phyloP scores from a whole-genome alignment of 2,113 vertebrate genomes.

The Menura novaehollandiae region DNA sequence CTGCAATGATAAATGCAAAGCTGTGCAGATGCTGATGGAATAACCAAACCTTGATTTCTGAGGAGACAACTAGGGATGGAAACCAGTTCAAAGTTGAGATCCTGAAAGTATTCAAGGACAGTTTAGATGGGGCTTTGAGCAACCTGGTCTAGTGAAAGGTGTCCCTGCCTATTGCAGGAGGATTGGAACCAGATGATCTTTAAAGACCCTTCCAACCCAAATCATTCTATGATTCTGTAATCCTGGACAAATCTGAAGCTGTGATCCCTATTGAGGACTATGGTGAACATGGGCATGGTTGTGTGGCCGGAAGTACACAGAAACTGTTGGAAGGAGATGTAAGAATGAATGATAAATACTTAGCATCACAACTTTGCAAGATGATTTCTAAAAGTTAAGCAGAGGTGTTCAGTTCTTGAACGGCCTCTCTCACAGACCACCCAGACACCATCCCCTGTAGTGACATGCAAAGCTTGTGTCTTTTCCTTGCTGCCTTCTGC shows the following conservation, averaged over 20 bases:
- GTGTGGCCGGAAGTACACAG: background rate
- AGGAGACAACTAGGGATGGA: background rate
- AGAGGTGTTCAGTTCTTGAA: background rate
- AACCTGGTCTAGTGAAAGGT: background rate
- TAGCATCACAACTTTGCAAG: background rate
- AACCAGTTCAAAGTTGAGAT: background rate
- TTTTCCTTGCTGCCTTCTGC: background rate
- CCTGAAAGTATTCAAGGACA: background rate
- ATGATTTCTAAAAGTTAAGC: background rate
- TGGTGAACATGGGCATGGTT: background rate
- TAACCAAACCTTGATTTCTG: background rate
- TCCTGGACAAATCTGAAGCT: background rate
- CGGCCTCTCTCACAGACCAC: background rate
- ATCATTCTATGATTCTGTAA: background rate
- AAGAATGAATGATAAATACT: background rate
- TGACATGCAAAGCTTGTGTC: background rate
- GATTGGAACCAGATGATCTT: background rate
- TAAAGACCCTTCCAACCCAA: background rate
- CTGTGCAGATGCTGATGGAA: background rate
- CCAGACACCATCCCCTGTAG: background rate
- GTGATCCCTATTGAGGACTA: background rate
- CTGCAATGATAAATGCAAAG: background rate
- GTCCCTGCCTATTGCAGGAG: background rate
- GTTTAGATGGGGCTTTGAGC: background rate
- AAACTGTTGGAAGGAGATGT: background rate